Base-by-base conservation (phyloP, 35 echinoderm and acorn worm genomes). In the Anneissia japonica region DNA sequence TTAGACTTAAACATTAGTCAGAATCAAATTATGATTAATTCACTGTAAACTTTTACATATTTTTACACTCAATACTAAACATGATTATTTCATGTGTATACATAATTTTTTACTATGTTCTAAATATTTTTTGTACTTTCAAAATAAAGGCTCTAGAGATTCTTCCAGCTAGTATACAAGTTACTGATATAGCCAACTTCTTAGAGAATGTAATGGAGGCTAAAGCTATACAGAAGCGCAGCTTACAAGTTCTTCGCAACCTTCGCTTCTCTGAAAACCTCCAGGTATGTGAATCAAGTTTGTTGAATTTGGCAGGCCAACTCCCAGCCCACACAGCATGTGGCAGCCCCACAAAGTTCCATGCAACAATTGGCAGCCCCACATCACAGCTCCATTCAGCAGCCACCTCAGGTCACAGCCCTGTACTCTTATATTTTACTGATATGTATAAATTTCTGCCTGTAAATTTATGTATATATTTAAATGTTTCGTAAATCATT, bases 211-310 rank as follows among this genome's bases (percentile, higher is more conserved):
- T 99, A 13, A 83, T 99, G 33, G 96, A 99, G 73, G 79, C 38
- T 9, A 99, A 91, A 45, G 86, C 96, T n/a, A 90, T 82, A 51
- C 86, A 89, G 46, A 94, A 87, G 34, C 74, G 96, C 45, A 79
- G 77, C 39, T 87, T 85, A 35, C 96, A 99, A 82, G 86, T 99
- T 28, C 86, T 93, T 36, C 94, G 89, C 72, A 99, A 92, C 84
- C 84, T 99, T 34, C 90, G 94, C 89, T 99, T 85, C 84, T 91
- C 92, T 31, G 92, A 99, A 46, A 93, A 99, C 80, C 75, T 99
- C 74, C 96, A 99, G 96, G 96, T 99, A 89, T 77, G 93, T 56
- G 28, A 55, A 21, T 39, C 36, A 36, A n/a, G n/a, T n/a, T 45
- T 45, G 16, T 45, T 45, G 40, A 45, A 45, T 7, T 7, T 45